These are phyloP conservation scores for Orthochromis malagaraziensis DNA, from an alignment of 2,113 vertebrate species.

Conservation along the genomic window DNA sequence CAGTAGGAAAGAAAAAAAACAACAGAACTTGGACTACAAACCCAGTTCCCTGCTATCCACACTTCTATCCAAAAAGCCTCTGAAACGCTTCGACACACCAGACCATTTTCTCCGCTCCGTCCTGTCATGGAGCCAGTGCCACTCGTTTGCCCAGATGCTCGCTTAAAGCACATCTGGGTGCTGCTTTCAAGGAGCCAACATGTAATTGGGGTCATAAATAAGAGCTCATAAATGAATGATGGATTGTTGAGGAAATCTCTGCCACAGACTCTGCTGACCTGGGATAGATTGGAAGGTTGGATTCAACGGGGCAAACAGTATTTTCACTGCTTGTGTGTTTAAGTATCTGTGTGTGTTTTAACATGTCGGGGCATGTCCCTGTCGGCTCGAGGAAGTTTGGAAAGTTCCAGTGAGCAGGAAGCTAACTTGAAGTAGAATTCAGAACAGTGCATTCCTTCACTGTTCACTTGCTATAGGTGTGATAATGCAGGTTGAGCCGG, in stretches of 20 bases:
- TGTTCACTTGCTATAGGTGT: neutral
- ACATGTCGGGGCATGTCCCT: neutral
- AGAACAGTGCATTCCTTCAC: neutral
- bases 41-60: neutral
- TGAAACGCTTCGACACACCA: neutral
- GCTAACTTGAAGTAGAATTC: neutral
- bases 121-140: slow-evolving; percentile 36
- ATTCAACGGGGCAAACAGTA: neutral
- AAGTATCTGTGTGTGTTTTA: neutral
- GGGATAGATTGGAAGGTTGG: neutral
- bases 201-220: slow-evolving; percentile 52
- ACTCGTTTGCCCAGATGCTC: neutral
- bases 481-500: slow-evolving; percentile 15
- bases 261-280: neutral
- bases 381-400: neutral
- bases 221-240: slow-evolving; percentile 61
- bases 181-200: slow-evolving; percentile 39
- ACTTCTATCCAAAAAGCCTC: neutral
- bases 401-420: neutral
- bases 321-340: neutral
- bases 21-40: slow-evolving; percentile 11
- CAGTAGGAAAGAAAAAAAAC: neutral
- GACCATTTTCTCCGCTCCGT: neutral
- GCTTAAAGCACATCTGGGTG: slow-evolving; percentile 12
- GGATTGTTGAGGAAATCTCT: slow-evolving; percentile 36